Conservation (phyloP, 2,113 vertebrate species). For the Embiotoca jacksoni region DNA sequence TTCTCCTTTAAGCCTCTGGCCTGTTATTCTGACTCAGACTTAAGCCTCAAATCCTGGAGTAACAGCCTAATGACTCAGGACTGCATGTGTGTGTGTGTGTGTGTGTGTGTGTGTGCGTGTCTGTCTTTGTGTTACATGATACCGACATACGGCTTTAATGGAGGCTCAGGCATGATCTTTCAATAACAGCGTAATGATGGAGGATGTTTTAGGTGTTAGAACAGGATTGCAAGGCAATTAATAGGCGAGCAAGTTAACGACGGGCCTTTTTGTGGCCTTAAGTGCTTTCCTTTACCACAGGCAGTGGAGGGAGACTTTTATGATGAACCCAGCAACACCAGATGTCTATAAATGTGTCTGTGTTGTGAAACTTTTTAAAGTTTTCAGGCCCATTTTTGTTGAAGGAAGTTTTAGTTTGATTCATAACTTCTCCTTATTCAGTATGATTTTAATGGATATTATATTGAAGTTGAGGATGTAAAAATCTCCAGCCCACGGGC, state of each 20-base stretch:
- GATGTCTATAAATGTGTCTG: constrained; percentile 78
- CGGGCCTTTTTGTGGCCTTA: constrained; percentile 61
- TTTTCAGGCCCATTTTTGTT: constrained; percentile 23
- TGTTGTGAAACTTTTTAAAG: constrained; percentile 46
- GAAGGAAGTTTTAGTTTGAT: constrained; percentile 30
- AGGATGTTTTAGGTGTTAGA: constrained; percentile 78
- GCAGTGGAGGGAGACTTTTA: constrained; percentile 61
- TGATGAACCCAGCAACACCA: constrained; percentile 77
- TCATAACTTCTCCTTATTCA: constrained; percentile 24
- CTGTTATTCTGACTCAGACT: constrained; percentile 65
- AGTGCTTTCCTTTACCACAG: constrained; percentile 69
- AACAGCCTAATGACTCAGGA: constrained; percentile 68
- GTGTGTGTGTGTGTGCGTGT: constrained; percentile 42
- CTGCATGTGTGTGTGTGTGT: constrained; percentile 39
- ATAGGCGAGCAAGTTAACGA: constrained; percentile 61
- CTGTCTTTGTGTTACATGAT: constrained; percentile 55
- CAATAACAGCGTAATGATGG: constrained; percentile 71
- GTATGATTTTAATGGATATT: constrained; percentile 40
- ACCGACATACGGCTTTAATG: constrained; percentile 62
- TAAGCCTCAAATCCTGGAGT: constrained; percentile 68
- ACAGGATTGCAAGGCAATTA: constrained; percentile 66
- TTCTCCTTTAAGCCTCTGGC: constrained; percentile 29
- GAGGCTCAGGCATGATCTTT: constrained; percentile 65
- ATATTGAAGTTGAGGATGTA: constrained; percentile 46
- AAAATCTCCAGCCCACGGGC: constrained; percentile 6